Evolutionary conservation across 2,888 invertebrate genomes (phyloP), one percentile per base, ranked within the genome.

Genomic region (Chirona hameri): DNA sequence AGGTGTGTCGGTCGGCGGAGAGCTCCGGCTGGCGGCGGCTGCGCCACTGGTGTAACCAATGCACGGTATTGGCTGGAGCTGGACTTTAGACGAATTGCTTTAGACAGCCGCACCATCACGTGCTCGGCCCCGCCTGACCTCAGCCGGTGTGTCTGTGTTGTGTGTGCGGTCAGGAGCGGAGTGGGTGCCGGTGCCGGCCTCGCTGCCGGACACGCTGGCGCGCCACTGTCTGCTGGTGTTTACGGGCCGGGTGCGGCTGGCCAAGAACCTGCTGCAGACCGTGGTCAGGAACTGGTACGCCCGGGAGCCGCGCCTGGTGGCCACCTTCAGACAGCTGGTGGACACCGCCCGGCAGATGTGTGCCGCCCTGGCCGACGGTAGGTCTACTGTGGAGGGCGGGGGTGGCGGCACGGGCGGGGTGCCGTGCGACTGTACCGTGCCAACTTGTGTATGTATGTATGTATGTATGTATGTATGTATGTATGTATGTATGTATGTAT

Each of bases 221-320:
- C 24, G 57, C n/a, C 81, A 39, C 81, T 60, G 57, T 24, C 84
- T 89, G 5, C 86, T 91, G 14, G 86, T 91, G 29, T 90, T 90
- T 86, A 90, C 90, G 0, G 90, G 90, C 15, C 89, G 89, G 85
- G 86, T 87, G 24, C 87, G 90, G 46, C 87, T 91, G 79, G 91
- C 91, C 0, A 89, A 89, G 84, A 90, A 91, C 86, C 86, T 91
- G 0, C 87, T 91, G 24, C 90, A 90, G 86, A 85, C 83, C 82
- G 85, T 85, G 24, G 83, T 85, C 21, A 81, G 85, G 9, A 84
- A 84, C 81, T 85, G 85, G 85, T 85, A 85, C 81, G 83, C 84
- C 5, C 81, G 83, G n/a, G 83, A 85, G 82, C 81, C 80, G n/a
- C 80, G 76, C 7, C 52, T 85, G 60, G 83, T 82, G 18, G 46